Percentiles rank a stretch among this genome's conserved stretches.
phyloP scores from a whole-genome alignment of 2,888 invertebrate species.

The Anoplius nigerrimus region DNA sequence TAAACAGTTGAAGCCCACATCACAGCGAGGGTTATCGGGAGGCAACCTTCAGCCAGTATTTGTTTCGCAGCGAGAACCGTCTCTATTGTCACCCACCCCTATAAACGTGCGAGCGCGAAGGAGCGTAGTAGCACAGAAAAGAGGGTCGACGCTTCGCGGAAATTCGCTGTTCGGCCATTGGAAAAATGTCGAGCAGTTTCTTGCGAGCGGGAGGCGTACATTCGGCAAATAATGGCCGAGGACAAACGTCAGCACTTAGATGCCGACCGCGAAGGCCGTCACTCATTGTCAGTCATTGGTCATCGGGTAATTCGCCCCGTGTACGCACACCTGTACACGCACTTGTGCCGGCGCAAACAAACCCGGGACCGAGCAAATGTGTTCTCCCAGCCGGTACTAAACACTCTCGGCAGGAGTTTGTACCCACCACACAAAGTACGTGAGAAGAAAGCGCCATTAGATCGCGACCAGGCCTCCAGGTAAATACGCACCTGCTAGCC shows the following conservation, averaged over 20 bases:
- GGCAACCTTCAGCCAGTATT: too few species aligned
- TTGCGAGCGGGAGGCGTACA: slow-evolving; percentile 8
- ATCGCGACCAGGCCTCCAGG: too few species aligned
- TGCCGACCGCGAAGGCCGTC: background rate
- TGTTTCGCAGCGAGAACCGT: too few species aligned
- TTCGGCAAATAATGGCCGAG: slow-evolving; percentile 31
- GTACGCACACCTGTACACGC: slow-evolving; percentile 41
- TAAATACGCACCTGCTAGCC: too few species aligned
- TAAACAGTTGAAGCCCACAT: too few species aligned
- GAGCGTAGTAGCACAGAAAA: too few species aligned
- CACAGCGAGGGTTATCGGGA: too few species aligned
- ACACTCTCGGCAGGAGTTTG: slow-evolving; percentile 46
- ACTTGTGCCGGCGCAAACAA: slow-evolving; percentile 42
- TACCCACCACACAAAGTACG: slow-evolving; percentile 35
- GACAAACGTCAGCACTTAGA: slow-evolving; percentile 29
- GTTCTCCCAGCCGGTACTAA: slow-evolving; percentile 38
- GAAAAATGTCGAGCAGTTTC: background rate
- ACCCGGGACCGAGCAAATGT: slow-evolving; percentile 34
- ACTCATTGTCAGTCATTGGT: slow-evolving; percentile 18
- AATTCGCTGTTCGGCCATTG: too few species aligned
- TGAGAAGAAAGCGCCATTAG: slow-evolving; percentile 40
- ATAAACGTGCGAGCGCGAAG: too few species aligned
- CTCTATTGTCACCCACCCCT: too few species aligned
- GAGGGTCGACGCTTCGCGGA: too few species aligned
- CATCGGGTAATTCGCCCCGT: slow-evolving; percentile 35